phyloP scores from a whole-genome alignment of 2,797 vertebrate species.

The Melopsittacus undulatus region DNA sequence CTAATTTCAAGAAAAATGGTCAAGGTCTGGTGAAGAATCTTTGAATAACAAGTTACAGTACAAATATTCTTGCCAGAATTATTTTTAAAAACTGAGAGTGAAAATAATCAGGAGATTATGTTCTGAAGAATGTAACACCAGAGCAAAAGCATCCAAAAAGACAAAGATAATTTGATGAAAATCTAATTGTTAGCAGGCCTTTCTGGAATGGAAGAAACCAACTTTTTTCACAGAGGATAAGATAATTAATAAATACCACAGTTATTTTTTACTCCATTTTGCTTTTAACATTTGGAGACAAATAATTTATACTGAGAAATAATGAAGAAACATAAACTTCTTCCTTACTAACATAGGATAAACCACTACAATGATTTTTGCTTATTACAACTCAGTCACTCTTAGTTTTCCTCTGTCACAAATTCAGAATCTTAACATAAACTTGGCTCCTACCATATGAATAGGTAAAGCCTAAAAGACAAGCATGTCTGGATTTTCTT shows the following conservation, averaged over 20 bases:
- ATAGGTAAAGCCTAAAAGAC: not conserved
- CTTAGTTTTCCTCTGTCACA: not conserved
- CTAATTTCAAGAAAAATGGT: not conserved
- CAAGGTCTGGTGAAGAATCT: not conserved
- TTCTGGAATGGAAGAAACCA: not conserved
- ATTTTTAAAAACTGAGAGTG: not conserved
- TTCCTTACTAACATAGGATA: not conserved
- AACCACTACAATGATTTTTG: not conserved
- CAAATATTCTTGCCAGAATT: not conserved
- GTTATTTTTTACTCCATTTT: not conserved
- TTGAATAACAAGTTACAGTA: not conserved
- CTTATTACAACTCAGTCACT: not conserved
- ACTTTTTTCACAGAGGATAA: not conserved
- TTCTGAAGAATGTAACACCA: not conserved
- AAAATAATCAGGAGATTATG: not conserved
- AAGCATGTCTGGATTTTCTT: not conserved
- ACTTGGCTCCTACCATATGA: not conserved
- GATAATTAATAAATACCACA: not conserved
- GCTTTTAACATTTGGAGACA: not conserved
- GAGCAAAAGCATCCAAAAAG: not conserved
- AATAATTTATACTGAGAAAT: not conserved
- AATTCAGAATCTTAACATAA: not conserved
- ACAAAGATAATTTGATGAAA: not conserved
- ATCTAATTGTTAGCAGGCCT: not conserved
- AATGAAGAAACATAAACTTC: not conserved